Evolutionary conservation across 2,888 invertebrate genomes (phyloP).

Genomic region (Agelastica alni): DNA sequence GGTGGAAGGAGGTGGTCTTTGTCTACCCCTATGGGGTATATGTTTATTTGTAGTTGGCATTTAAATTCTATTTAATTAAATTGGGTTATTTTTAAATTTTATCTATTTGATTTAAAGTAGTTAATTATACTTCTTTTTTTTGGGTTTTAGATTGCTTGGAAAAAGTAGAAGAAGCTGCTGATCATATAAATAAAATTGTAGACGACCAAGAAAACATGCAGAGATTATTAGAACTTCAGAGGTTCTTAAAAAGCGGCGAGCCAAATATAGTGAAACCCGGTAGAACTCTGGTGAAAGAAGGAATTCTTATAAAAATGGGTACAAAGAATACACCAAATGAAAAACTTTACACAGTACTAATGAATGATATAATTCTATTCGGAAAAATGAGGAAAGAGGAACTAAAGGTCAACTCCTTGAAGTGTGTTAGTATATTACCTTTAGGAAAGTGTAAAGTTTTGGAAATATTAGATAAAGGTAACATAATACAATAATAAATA

Average conservation of each 20-base stretch:
- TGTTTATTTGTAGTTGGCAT: too few relatives aligned
- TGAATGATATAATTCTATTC: slow-evolving; percentile 75
- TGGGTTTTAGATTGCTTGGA: slow-evolving; percentile 68
- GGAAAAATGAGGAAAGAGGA: slow-evolving; percentile 68
- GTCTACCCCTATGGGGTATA: too few relatives aligned
- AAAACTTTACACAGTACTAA: slow-evolving; percentile 69
- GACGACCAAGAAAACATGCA: slow-evolving; percentile 74
- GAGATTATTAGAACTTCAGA: slow-evolving; percentile 69
- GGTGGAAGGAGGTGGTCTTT: too few relatives aligned
- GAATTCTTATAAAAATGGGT: slow-evolving; percentile 57
- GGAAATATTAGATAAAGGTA: slow-evolving; percentile 62
- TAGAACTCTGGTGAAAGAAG: slow-evolving; percentile 71
- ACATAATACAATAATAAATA: too few relatives aligned
- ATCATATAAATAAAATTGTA: slow-evolving; percentile 73
- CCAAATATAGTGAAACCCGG: slow-evolving; percentile 71
- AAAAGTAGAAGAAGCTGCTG: slow-evolving; percentile 69
- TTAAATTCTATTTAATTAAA: too few relatives aligned
- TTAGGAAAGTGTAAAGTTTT: slow-evolving; percentile 70
- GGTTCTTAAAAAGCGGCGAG: slow-evolving; percentile 63
- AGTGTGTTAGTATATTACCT: slow-evolving; percentile 70
- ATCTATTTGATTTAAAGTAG: too few relatives aligned
- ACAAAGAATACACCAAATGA: slow-evolving; percentile 51
- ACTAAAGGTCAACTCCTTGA: slow-evolving; percentile 63
- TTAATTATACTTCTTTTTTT: too few relatives aligned
- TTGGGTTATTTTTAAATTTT: too few relatives aligned